A percentile compares a stretch with the other conserved stretches of the same genome.
Evolutionary conservation across 2,888 invertebrate genomes (phyloP).

Genomic region (Lithophane ornitopus): DNA sequence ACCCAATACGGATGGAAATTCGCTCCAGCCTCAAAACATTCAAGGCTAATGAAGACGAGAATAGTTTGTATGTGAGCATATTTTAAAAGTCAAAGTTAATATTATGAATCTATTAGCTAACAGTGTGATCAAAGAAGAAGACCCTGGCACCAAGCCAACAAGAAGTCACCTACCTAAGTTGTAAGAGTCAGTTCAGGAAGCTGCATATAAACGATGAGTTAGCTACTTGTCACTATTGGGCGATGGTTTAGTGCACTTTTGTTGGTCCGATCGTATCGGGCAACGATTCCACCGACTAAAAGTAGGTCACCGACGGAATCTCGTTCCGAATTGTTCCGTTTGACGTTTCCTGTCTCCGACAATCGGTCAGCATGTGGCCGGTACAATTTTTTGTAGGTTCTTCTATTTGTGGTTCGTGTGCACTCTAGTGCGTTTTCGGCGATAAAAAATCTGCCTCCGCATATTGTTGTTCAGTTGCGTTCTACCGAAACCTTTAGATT

Average conservation of each 20-base stretch:
- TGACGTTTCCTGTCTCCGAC: slow-evolving; percentile 51
- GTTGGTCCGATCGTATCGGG: slow-evolving; percentile 43
- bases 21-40: background rate
- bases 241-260: slow-evolving; percentile 48
- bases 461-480: slow-evolving; percentile 19
- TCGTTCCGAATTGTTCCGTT: slow-evolving; percentile 46
- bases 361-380: slow-evolving; percentile 34
- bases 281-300: slow-evolving; percentile 37
- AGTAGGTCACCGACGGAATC: slow-evolving; percentile 49
- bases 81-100: slow-evolving; percentile 48
- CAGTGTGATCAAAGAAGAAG: slow-evolving; percentile 51
- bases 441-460: background rate
- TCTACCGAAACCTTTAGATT: background rate
- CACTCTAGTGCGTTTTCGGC: slow-evolving; percentile 25
- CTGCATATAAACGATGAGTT: slow-evolving; percentile 59
- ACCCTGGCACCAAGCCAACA: slow-evolving; percentile 43
- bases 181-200: slow-evolving; percentile 44
- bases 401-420: slow-evolving; percentile 31
- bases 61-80: slow-evolving; percentile 7
- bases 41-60: slow-evolving; percentile 9
- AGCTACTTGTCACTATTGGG: slow-evolving; percentile 43
- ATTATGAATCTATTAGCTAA: slow-evolving; percentile 56
- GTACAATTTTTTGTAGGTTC: slow-evolving; percentile 28
- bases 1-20: background rate
- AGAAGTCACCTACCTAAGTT: slow-evolving; percentile 43